Evolutionary conservation across 1,140 invertebrate genomes (phyloP), one percentile per base, ranked within the genome.

Genomic region (Drosophila setifemur): DNA sequence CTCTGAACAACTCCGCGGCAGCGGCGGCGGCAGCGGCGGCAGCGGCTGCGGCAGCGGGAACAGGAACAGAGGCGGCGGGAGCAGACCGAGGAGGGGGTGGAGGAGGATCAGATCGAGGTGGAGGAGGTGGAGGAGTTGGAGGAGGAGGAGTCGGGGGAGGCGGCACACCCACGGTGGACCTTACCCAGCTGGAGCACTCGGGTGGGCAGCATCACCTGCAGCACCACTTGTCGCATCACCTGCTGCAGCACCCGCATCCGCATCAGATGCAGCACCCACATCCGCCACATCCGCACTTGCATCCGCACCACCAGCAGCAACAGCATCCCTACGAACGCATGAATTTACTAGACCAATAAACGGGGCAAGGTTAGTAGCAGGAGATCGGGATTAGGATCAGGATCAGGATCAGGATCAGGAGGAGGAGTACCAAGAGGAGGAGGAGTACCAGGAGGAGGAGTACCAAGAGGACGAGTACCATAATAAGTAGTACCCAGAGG

Each of bases 311-410:
- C 39, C 75, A 75, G 23, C 43, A 63, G 19, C 71, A 75, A 37
- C 73, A 86, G 43, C 68, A 88, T 83, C 70, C 71, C 28, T 89
- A 89, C 39, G 86, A 89, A 67, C 76, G 79, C 58, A 89, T 89
- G 75, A 88, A 89, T 86, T 82, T 88, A 73, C 29, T 89, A 74
- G 85, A 89, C 28, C 88, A 87, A 77, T 89, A 85, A 88, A 70
- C 40, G 31, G 12, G n/a, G n/a, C n/a, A n/a, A n/a, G n/a, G n/a
- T n/a, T n/a, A n/a, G n/a, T n/a, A n/a, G 12, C n/a, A n/a, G n/a
- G n/a, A n/a, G n/a, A n/a, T n/a, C n/a, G 31, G 5, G 9, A 7
- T 14, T 26, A 35, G 28, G 40, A 42, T 42, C 40, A 42, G 16
- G 6, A n/a, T 23, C 9, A 21, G 16, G 8, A 45, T 11, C 7